These are phyloP conservation scores for Anthonomus grandis DNA, from an alignment of 1,140 invertebrate genomes.

Conservation along the genomic window DNA sequence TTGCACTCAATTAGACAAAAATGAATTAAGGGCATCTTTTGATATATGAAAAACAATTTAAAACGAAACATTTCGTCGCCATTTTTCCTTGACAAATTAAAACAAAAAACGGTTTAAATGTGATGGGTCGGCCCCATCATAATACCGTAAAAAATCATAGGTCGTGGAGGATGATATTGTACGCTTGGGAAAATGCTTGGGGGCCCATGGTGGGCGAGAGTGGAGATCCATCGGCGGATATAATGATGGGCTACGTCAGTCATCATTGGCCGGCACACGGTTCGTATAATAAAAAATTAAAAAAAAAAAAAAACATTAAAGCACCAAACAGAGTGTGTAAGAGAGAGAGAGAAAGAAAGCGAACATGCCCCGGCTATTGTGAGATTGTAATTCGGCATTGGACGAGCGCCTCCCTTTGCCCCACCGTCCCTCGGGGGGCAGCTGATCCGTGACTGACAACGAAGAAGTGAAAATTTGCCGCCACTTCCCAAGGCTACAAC, in stretches of 20 bases:
- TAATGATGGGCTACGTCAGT: slow-evolving; percentile 43
- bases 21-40: no score
- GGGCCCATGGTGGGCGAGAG: slow-evolving; percentile 24
- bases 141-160: no score
- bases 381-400: slow-evolving; percentile 26
- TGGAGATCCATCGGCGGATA: slow-evolving; percentile 26
- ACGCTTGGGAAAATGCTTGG: slow-evolving; percentile 31
- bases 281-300: slow-evolving; percentile 36
- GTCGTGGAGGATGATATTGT: slow-evolving; percentile 8
- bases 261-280: slow-evolving; percentile 36
- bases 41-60: no score
- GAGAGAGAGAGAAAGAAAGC: slow-evolving; percentile 37
- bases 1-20: no score
- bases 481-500: slow-evolving; percentile 32
- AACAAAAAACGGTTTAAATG: no score
- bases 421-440: slow-evolving; percentile 1
- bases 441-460: slow-evolving; percentile 35
- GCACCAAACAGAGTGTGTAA: slow-evolving; percentile 15
- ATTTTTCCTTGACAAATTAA: no score
- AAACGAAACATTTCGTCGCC: no score
- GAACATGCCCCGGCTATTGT: slow-evolving; percentile 34
- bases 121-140: no score
- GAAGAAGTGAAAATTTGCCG: slow-evolving; percentile 37
- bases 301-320: no score
- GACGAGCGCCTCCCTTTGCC: slow-evolving; percentile 7